Conservation (phyloP, 1,140 invertebrate species). For the Periplaneta americana region DNA sequence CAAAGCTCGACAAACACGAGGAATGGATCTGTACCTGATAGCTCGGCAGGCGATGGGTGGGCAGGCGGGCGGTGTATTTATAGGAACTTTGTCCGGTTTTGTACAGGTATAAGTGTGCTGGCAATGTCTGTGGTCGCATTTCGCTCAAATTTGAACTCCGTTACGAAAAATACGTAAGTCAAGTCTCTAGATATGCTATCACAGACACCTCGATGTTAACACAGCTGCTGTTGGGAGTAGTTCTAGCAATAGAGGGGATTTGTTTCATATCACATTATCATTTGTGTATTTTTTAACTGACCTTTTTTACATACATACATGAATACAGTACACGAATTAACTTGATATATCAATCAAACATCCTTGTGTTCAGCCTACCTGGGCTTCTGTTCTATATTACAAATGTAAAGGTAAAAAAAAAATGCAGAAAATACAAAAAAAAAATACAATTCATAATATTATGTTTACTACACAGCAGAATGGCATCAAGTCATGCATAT, state of each 20-base stretch:
- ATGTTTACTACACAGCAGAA: neutral
- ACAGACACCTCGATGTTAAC: no score
- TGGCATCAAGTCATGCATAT: neutral
- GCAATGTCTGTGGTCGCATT: no score
- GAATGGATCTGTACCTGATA: neutral
- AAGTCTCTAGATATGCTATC: no score
- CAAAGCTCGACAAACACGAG: neutral
- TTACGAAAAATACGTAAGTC: neutral
- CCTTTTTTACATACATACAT: neutral
- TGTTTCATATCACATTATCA: neutral
- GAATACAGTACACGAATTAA: slow-evolving; percentile 12
- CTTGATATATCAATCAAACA: slow-evolving; percentile 8
- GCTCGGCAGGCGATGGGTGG: no score
- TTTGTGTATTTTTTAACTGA: neutral
- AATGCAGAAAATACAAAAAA: no score
- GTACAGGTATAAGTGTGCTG: neutral
- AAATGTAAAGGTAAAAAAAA: neutral
- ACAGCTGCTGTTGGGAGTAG: neutral
- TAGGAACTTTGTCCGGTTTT: neutral
- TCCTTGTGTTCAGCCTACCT: slow-evolving; percentile 4
- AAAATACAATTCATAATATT: no score
- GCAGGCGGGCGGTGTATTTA: no score
- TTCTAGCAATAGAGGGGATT: neutral
- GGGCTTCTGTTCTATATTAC: neutral
- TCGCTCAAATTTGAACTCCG: no score